A percentile compares a stretch with the other conserved stretches of the same genome.
Evolutionary conservation across 35 echinoderm and acorn worm genomes (phyloP).

Genomic region (Lytechinus pictus): DNA sequence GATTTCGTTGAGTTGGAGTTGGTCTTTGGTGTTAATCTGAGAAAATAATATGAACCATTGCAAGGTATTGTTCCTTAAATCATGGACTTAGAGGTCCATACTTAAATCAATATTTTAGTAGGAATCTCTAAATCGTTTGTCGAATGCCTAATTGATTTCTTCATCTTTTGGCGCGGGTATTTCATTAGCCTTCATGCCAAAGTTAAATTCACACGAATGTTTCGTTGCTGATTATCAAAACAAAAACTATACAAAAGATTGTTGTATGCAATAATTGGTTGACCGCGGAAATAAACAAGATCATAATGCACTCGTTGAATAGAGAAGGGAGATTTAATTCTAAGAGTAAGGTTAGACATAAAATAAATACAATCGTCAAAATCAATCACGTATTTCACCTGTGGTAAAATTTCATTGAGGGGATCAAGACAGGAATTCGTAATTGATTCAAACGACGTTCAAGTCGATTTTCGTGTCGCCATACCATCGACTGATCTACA

Average conservation of each 20-base stretch:
- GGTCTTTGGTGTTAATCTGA: too few species aligned
- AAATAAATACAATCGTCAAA: neutral
- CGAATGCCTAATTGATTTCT: too few species aligned
- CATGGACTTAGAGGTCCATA: too few species aligned
- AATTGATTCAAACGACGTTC: neutral
- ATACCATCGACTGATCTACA: neutral
- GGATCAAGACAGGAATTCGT: neutral
- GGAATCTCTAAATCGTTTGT: too few species aligned
- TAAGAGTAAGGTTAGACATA: conserved; percentile 4
- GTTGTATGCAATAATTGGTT: neutral
- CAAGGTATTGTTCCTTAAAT: too few species aligned
- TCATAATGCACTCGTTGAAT: neutral
- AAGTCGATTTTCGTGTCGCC: neutral
- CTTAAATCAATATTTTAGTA: too few species aligned
- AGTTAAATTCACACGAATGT: neutral
- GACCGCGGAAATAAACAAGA: neutral
- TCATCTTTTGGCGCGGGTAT: neutral
- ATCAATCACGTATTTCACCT: neutral
- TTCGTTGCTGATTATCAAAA: neutral
- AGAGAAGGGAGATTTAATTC: neutral
- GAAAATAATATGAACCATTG: too few species aligned
- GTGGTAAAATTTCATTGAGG: neutral
- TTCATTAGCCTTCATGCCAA: neutral
- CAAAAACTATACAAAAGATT: neutral
- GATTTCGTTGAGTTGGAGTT: too few species aligned